Base-by-base conservation (phyloP, 2,888 invertebrate genomes). In the Megamerina dolium region DNA sequence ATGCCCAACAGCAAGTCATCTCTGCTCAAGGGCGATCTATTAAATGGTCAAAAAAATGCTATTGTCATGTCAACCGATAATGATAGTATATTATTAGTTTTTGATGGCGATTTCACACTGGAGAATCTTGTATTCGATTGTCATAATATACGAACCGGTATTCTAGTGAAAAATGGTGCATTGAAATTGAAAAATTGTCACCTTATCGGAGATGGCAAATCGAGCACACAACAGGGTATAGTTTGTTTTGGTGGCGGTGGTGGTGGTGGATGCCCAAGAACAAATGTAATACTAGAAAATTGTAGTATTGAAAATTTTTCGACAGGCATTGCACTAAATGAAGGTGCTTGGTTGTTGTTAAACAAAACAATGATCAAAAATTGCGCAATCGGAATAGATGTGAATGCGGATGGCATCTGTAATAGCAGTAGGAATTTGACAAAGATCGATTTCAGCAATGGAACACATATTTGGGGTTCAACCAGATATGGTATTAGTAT, bases 101-200 rank as follows among this genome's bases (percentile, higher is more conserved):
- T 78, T 23, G 72, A 73, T 47, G 75, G 75, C 1, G 64, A 74
- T 53, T 72, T 75, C 33, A 45, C 68, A 2, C 52, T 81, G n/a
- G 74, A 76, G 50, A 77, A 79, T 57, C 26, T 81, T 26, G 73
- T 75, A 2, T 58, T 81, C 12, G 71, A 79, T 52, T 74, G 78
- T 32, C 65, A 67, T 21, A 70, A 72, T 14, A 72, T 77, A 6
- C 75, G 75, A 39, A 74, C 73, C 36, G 79, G 75, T 9, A 68
- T 78, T 38, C 53, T 77, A 12, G 60, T 75, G 6, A 71, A 78
- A 39, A 64, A 63, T 49, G 79, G 80, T 12, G 70, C 62, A 18
- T 57, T 77, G 1, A 63, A 59, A 12, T 54, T 81, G 38, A 68
- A 63, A 33, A 75, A 75, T 51, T 80, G 80, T 54, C 71, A 64